phyloP scores from a whole-genome alignment of 23 tunicate species.

The Phallusia fumigata region DNA sequence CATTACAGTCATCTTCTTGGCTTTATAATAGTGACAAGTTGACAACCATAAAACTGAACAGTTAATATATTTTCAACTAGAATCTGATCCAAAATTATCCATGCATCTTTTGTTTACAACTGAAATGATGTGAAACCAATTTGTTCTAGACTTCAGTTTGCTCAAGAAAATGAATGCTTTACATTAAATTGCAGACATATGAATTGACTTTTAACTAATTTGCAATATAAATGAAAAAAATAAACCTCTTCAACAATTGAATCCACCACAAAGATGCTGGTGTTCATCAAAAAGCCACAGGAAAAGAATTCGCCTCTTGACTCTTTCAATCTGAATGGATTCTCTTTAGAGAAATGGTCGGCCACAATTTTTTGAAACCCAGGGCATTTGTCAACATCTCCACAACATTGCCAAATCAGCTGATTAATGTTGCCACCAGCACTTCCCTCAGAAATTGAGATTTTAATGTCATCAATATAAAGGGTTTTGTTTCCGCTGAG shows the following conservation, averaged over 20 bases:
- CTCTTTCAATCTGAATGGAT: constrained; percentile 70
- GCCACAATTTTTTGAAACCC: constrained; percentile 24
- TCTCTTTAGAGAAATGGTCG: constrained; percentile 34
- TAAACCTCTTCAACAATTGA: constrained; percentile 61
- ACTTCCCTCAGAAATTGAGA: constrained; percentile 29
- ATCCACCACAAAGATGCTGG: constrained; percentile 81
- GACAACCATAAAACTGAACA: too few species aligned
- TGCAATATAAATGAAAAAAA: neutral
- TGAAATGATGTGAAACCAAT: too few species aligned
- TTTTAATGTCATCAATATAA: constrained; percentile 21
- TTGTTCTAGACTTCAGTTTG: too few species aligned
- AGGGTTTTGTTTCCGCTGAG: neutral
- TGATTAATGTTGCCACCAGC: constrained; percentile 26
- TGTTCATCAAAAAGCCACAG: constrained; percentile 80
- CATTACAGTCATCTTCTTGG: too few species aligned
- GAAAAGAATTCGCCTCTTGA: constrained; percentile 74
- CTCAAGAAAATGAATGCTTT: too few species aligned
- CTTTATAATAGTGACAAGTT: too few species aligned
- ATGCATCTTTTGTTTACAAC: too few species aligned
- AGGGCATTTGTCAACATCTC: neutral
- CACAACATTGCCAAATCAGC: constrained; percentile 19
- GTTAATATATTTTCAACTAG: too few species aligned
- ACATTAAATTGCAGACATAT: too few species aligned
- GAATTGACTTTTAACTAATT: too few species aligned
- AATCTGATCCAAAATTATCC: too few species aligned